Evolutionary conservation across 2,113 vertebrate genomes (phyloP).

Genomic region (Alexandromys fortis): DNA sequence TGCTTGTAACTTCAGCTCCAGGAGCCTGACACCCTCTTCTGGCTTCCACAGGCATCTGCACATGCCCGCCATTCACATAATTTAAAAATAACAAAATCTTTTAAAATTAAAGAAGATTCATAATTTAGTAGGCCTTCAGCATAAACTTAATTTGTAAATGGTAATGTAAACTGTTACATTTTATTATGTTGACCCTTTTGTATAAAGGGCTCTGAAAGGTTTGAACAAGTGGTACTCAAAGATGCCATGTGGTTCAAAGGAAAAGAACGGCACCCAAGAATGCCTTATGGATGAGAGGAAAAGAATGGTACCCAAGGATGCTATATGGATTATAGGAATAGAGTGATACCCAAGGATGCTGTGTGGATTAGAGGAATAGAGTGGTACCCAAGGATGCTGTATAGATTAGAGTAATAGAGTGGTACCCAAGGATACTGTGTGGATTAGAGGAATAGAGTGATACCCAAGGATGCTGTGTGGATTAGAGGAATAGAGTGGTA

Average conservation of each 20-base stretch:
- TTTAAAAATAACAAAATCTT: not conserved
- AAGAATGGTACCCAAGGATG: too few species aligned
- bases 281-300: not conserved
- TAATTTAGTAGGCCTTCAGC: not conserved
- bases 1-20: not conserved
- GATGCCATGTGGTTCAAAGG: not conserved
- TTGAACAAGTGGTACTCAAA: not conserved
- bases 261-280: too few species aligned
- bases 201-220: not conserved
- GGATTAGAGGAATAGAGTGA: not conserved
- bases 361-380: too few species aligned
- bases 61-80: too few species aligned
- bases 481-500: not conserved
- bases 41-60: not conserved
- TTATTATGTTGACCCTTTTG: not conserved
- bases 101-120: not conserved
- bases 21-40: not conserved
- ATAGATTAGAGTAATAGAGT: too few species aligned
- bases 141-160: constrained; percentile 14
- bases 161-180: not conserved
- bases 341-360: too few species aligned
- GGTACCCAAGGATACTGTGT: not conserved
- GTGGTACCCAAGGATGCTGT: too few species aligned
- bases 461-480: not conserved
- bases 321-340: too few species aligned